Percentiles rank a stretch among this genome's conserved stretches.
Conservation (phyloP, 2,888 invertebrate genomes). For the Callinectes sapidus region DNA sequence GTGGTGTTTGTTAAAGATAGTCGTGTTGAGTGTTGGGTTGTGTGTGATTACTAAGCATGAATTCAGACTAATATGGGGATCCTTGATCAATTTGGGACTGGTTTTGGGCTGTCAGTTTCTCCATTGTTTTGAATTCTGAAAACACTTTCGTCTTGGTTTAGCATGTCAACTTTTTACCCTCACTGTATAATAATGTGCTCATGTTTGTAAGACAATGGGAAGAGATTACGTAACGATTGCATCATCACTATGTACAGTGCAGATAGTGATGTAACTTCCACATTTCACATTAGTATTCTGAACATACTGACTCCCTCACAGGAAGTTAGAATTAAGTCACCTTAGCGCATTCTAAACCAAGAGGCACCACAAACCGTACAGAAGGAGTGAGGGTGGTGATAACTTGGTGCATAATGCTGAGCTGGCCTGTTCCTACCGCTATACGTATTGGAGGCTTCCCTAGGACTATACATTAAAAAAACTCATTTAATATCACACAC, state of each 20-base stretch:
- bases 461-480: background rate
- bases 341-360: background rate
- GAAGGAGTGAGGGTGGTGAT: background rate
- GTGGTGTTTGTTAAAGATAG: background rate
- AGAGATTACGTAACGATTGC: background rate
- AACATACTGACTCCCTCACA: background rate
- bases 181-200: background rate
- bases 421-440: background rate
- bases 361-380: background rate
- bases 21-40: background rate
- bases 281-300: background rate
- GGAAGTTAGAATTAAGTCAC: background rate
- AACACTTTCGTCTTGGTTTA: background rate
- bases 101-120: background rate
- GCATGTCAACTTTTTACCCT: background rate
- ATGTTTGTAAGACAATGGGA: background rate
- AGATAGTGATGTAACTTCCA: background rate
- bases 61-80: background rate
- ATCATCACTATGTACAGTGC: background rate
- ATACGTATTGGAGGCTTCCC: background rate
- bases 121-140: background rate
- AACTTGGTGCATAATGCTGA: background rate
- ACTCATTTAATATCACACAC: background rate
- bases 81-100: background rate
- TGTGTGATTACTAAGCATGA: background rate